phyloP scores from a whole-genome alignment of 2,113 vertebrate species.

The Chitala chitala region DNA sequence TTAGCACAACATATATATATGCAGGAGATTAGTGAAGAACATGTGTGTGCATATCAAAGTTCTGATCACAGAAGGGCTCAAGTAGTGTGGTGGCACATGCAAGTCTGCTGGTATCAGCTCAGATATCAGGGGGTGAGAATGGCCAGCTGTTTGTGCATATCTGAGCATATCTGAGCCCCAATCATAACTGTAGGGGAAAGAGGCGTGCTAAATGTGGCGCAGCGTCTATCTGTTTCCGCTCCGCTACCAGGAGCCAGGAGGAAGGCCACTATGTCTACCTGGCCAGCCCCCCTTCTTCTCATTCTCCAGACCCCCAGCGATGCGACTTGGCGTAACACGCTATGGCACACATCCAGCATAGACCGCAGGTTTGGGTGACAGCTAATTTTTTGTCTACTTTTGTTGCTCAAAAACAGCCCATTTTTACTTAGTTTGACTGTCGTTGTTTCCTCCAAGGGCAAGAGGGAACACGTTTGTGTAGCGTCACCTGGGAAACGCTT shows the following conservation, averaged over 20 bases:
- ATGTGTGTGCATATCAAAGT: not conserved
- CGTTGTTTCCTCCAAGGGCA: too few species aligned
- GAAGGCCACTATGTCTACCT: too few species aligned
- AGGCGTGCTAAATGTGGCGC: not conserved
- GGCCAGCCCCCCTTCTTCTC: not conserved
- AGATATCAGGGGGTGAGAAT: not conserved
- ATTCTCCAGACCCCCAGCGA: not conserved
- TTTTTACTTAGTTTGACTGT: too few species aligned
- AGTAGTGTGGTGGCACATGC: not conserved
- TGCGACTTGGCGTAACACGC: not conserved
- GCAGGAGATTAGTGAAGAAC: not conserved
- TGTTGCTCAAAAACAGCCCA: too few species aligned
- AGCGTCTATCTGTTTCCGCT: not conserved
- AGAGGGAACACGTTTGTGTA: constrained; percentile 46
- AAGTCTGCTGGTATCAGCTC: not conserved
- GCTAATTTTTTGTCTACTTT: too few species aligned
- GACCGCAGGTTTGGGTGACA: too few species aligned
- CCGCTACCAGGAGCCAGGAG: not conserved
- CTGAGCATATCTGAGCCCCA: not conserved
- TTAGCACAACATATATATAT: not conserved
- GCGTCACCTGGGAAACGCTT: not conserved
- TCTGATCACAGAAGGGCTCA: not conserved
- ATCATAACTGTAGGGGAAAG: not conserved
- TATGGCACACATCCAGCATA: too few species aligned
- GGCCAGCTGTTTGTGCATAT: not conserved